phyloP scores from a whole-genome alignment of 2,888 invertebrate species.

The Ichneumon xanthorius region DNA sequence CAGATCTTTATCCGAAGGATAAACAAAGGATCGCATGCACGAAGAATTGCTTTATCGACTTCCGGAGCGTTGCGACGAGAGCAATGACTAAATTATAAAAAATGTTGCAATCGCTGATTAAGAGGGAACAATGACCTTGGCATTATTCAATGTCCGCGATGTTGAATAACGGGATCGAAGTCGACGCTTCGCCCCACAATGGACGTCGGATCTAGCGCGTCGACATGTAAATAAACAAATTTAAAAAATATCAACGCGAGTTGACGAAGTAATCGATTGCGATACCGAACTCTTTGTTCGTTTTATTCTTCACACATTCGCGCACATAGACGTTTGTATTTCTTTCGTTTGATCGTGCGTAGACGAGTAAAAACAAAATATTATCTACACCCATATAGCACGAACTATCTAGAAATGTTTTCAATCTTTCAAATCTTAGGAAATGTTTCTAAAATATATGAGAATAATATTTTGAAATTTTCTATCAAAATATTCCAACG shows the following conservation, averaged over 20 bases:
- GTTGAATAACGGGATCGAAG: conserved; percentile 21
- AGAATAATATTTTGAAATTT: no score
- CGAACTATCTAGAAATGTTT: no score
- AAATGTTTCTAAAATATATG: no score
- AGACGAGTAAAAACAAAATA: no score
- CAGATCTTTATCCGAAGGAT: not conserved
- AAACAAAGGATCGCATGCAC: not conserved
- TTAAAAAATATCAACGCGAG: not conserved
- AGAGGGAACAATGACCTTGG: not conserved
- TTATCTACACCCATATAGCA: not conserved
- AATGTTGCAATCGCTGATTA: not conserved
- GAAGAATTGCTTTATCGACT: not conserved
- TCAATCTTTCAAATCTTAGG: no score
- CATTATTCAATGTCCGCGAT: conserved; percentile 4
- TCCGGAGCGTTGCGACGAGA: not conserved
- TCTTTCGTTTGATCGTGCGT: no score
- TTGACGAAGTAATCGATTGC: not conserved
- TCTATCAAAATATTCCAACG: no score
- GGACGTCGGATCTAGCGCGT: not conserved
- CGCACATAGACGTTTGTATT: not conserved
- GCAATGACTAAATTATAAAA: not conserved
- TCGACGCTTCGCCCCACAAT: conserved; percentile 2
- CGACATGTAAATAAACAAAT: not conserved
- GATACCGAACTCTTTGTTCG: not conserved
- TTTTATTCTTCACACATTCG: not conserved